Evolutionary conservation across 2,888 invertebrate genomes (phyloP).

Genomic region (Scrobipalpa costella): DNA sequence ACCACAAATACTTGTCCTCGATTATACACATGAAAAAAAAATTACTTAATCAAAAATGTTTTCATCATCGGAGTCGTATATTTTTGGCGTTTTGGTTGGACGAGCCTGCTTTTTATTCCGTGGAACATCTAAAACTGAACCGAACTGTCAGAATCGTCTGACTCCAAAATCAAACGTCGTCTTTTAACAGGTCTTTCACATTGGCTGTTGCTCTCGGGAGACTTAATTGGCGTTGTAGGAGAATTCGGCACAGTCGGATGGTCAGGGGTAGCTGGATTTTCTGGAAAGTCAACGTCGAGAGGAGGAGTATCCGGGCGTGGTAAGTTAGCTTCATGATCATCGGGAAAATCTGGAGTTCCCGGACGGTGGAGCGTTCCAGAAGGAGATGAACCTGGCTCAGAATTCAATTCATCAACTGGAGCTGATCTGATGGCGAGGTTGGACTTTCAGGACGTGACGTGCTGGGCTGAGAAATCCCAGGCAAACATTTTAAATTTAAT

Average conservation of each 20-base stretch:
- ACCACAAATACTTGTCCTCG: conserved; percentile 1
- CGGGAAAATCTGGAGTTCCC: no score
- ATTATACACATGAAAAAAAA: not conserved
- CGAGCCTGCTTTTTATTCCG: no score
- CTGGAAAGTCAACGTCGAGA: not conserved
- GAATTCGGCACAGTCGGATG: not conserved
- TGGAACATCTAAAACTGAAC: no score
- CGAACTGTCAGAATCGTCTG: not conserved
- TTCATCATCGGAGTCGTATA: conserved; percentile 7
- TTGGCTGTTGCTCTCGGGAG: not conserved
- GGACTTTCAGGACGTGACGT: not conserved
- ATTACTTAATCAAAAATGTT: conserved; percentile 5
- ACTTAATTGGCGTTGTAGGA: not conserved
- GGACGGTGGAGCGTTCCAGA: no score
- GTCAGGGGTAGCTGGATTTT: not conserved
- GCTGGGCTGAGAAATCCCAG: conserved; percentile 4
- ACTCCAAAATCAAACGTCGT: not conserved
- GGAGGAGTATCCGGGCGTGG: not conserved
- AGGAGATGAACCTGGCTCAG: not conserved
- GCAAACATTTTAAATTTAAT: conserved; percentile 7
- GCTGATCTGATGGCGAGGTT: not conserved
- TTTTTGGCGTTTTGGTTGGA: not conserved
- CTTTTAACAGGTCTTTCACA: not conserved
- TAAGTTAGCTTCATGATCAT: not conserved
- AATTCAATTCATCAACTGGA: not conserved